Base-by-base conservation (phyloP, 2,113 vertebrate genomes). In the Tyrannus savana region DNA sequence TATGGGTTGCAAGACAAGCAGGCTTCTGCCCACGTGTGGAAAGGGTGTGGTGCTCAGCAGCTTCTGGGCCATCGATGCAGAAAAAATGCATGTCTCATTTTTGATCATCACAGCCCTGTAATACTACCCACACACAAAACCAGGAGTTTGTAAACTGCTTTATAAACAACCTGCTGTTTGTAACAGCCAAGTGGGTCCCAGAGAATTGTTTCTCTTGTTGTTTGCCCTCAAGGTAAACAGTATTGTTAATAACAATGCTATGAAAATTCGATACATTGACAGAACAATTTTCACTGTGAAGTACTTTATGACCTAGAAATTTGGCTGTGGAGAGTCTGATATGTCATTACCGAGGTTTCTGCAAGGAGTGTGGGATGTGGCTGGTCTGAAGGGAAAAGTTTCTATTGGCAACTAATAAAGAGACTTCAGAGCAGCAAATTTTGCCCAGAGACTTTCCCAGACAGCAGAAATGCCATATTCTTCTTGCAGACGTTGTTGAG, bases 201-300 rank as follows among this genome's bases (percentile, higher is more conserved):
- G 52, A 92, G 41, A 90, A 87, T 37, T 39, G 56, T 72, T 95
- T 67, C 22, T 47, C 83, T 66, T 74, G 47, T 60, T 90, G 56
- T 84, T 90, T 92, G 42, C 60, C 85, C n/a, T 77, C 52, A 49
- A 86, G 85, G 68, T 84, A 94, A 86, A 81, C 47, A 58, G 31
- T 62, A 90, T 56, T 82, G 87, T 58, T 92, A 84, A 81, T 35
- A 91, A 66, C 67, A 93, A 78, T 4, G 2, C 68, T 86, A 87
- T 68, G 52, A 86, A 92, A 92, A 93, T 90, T 93, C 90, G 87
- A 92, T 96, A 72, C 56, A 93, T 93, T 68, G 95, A 89, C 72
- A 74, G 79, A 95, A 90, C 84, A 89, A 82, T 96, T 94, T 95
- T 94, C 77, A 52, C 62, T 74, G 35, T 63, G n/a, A 90, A 85